Conservation (phyloP, 2,113 vertebrate species). For the Macheiramphus alcinus region DNA sequence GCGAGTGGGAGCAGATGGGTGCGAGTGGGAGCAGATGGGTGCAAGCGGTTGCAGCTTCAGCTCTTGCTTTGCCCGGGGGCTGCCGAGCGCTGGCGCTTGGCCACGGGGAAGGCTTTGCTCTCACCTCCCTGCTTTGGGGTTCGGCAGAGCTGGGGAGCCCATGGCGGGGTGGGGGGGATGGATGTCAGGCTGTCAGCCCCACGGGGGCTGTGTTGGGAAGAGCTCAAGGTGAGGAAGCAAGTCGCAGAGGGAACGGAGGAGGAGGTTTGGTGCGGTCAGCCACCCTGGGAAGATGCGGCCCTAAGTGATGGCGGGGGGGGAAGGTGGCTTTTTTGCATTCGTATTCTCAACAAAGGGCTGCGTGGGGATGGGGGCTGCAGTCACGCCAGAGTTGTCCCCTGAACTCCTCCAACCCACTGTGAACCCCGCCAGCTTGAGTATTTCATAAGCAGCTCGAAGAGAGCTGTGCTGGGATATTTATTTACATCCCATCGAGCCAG, state of each 20-base stretch:
- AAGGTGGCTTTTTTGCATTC: background rate
- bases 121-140: background rate
- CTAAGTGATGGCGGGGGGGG: too few relatives aligned
- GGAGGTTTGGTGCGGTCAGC: background rate
- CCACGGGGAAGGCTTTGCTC: background rate
- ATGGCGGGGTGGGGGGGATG: too few relatives aligned
- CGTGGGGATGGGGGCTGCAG: fast-evolving
- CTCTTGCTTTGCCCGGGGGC: background rate
- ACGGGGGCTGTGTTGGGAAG: background rate
- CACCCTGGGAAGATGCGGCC: background rate
- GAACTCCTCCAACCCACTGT: background rate
- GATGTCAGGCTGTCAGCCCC: background rate
- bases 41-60: background rate
- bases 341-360: background rate
- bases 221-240: background rate
- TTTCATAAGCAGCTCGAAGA: background rate
- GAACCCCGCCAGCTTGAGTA: background rate
- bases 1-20: background rate
- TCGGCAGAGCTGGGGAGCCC: too few relatives aligned
- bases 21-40: background rate
- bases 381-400: too few relatives aligned
- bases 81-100: fast-evolving
- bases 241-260: too few relatives aligned
- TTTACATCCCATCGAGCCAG: background rate
- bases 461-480: background rate